phyloP scores from a whole-genome alignment of 2,113 vertebrate genomes.

The Onychostoma macrolepis region DNA sequence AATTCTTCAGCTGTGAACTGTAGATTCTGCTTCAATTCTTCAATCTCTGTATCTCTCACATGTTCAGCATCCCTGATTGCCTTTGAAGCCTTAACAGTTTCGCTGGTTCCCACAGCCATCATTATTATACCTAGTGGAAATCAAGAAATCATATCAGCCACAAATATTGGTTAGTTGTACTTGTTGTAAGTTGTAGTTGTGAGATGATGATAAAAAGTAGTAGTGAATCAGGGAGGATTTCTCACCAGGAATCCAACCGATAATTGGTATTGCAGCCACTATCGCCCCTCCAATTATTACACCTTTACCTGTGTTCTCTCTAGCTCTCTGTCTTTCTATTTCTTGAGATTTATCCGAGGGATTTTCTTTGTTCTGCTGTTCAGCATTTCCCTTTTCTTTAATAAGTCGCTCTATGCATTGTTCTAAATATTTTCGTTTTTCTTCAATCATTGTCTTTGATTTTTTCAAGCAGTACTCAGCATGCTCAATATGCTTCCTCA shows the following conservation, averaged over 20 bases:
- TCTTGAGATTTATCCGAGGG: not conserved
- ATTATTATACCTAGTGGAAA: slow-evolving; percentile 12
- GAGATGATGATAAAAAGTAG: not conserved
- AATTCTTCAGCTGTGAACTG: not conserved
- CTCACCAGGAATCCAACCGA: slow-evolving; percentile 48
- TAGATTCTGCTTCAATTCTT: slow-evolving; percentile 3
- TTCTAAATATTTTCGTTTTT: slow-evolving; percentile 13
- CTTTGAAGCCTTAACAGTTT: not conserved
- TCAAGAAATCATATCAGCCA: not conserved
- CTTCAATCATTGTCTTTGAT: not conserved
- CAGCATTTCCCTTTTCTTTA: not conserved
- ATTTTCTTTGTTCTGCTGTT: not conserved
- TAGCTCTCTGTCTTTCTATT: not conserved
- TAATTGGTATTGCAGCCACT: not conserved
- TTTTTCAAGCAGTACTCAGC: not conserved
- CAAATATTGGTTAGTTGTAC: not conserved
- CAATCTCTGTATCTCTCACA: not conserved
- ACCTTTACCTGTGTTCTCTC: not conserved
- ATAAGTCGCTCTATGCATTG: not conserved
- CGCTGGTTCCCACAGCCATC: not conserved
- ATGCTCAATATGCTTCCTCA: slow-evolving; percentile 15
- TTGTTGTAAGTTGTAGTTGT: not conserved
- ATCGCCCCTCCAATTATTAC: not conserved
- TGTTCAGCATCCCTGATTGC: not conserved
- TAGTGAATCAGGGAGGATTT: not conserved